These are phyloP conservation scores for Philaethria dido DNA, from an alignment of 2,888 invertebrate genomes.

Conservation along the genomic window DNA sequence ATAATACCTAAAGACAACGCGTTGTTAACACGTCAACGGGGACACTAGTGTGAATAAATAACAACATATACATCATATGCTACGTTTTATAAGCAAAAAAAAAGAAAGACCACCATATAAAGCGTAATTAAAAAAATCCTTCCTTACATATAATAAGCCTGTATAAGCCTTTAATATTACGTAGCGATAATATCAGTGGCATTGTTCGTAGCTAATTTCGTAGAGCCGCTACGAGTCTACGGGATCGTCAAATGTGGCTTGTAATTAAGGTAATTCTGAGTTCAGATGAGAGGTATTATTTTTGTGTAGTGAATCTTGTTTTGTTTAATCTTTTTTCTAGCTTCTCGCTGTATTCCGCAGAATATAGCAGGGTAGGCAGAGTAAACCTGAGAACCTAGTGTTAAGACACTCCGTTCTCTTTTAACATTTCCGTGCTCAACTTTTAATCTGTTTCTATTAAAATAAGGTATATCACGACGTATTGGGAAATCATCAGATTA, in stretches of 20 bases:
- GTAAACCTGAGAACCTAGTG: no score
- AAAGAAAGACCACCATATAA: not conserved
- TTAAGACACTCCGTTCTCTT: no score
- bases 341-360: no score
- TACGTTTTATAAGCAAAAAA: not conserved
- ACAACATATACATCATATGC: no score
- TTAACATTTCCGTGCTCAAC: no score
- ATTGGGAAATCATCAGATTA: no score
- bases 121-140: slow-evolving; percentile 8
- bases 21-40: no score
- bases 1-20: no score
- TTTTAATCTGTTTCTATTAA: no score
- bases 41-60: no score
- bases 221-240: slow-evolving; percentile 31
- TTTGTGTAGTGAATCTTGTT: not conserved
- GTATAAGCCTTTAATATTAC: slow-evolving; percentile 20
- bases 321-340: not conserved
- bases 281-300: slow-evolving; percentile 20
- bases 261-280: slow-evolving; percentile 21
- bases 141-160: slow-evolving; percentile 8
- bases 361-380: no score
- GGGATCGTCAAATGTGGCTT: slow-evolving; percentile 28
- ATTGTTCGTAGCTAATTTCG: slow-evolving; percentile 33
- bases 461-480: no score
- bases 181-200: slow-evolving; percentile 27